Conservation (phyloP, 2,113 vertebrate genomes). For the Ceyx melanurus region DNA sequence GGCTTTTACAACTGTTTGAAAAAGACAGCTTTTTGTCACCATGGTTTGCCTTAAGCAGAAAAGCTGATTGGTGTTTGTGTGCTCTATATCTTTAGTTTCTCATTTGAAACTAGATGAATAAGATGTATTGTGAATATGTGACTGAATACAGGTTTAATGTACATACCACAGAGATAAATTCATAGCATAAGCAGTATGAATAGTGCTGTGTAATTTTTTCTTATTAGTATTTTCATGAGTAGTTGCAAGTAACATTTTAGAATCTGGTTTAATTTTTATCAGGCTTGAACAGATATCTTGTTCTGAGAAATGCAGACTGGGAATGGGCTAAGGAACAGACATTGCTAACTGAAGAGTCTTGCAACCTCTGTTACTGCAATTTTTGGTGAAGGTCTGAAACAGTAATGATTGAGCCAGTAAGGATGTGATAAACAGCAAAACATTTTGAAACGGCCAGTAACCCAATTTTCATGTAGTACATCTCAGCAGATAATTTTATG, state of each 20-base stretch:
- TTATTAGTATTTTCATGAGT: neutral
- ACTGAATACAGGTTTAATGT: neutral
- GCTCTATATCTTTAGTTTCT: neutral
- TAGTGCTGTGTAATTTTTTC: neutral
- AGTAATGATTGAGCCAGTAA: neutral
- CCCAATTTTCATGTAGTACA: neutral
- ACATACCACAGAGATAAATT: neutral
- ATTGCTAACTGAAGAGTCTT: neutral
- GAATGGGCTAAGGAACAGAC: neutral
- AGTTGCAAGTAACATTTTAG: neutral
- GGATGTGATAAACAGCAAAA: neutral
- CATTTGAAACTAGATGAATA: neutral
- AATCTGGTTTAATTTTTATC: neutral
- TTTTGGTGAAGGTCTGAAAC: neutral
- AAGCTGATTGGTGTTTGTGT: neutral
- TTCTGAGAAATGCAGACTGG: neutral
- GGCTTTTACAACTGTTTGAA: neutral
- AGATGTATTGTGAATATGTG: neutral
- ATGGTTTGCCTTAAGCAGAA: neutral
- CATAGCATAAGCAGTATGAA: neutral
- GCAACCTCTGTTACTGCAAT: neutral
- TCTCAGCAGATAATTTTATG: neutral
- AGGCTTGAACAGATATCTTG: neutral
- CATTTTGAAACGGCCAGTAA: neutral
- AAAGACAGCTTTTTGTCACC: neutral